Evolutionary conservation across 2,113 vertebrate species (phyloP).

Genomic region (Lepidiolamprologus cunningtoni): DNA sequence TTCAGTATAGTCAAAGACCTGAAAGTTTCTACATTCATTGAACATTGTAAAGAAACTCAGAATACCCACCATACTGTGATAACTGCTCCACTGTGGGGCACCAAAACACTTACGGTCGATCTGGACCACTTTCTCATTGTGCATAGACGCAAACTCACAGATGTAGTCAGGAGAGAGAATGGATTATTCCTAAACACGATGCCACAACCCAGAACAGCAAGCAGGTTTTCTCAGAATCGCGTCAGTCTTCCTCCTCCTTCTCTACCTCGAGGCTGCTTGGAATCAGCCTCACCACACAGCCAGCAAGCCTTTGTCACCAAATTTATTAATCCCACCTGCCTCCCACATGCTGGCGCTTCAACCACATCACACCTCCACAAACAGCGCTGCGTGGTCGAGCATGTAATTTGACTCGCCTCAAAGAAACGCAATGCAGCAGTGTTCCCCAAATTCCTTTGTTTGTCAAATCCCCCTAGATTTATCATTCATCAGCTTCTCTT

Average conservation of each 20-base stretch:
- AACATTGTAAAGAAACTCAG: background rate
- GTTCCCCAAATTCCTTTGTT: background rate
- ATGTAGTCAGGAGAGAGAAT: background rate
- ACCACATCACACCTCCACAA: background rate
- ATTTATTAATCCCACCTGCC: constrained; percentile 5
- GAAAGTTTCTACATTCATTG: background rate
- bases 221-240: background rate
- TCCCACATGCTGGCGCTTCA: background rate
- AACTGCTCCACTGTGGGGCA: background rate
- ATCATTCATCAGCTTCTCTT: background rate
- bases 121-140: background rate
- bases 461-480: background rate
- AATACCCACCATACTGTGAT: background rate
- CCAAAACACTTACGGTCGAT: background rate
- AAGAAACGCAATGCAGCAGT: background rate
- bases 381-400: background rate
- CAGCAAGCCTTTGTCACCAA: background rate
- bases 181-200: background rate
- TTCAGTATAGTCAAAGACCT: background rate
- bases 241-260: background rate
- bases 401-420: background rate
- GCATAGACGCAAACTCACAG: background rate
- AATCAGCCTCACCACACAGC: background rate
- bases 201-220: background rate
- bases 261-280: background rate